Evolutionary conservation across 1,140 invertebrate genomes (phyloP), one percentile per base, ranked within the genome.

Genomic region (Colletes latitarsis): DNA sequence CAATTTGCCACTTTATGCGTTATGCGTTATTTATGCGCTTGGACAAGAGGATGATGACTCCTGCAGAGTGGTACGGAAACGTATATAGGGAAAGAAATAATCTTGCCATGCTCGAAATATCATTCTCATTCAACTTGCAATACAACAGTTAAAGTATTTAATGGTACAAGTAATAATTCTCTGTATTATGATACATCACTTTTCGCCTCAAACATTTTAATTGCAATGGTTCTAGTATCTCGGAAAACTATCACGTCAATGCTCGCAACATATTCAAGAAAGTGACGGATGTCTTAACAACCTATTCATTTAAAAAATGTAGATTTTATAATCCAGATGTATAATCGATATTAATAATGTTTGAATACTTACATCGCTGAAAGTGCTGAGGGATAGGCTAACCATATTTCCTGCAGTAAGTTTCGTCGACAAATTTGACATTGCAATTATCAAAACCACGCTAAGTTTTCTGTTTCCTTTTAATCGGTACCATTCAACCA

Each of bases 401-500:
- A 81, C 41, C 39, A 89, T 81, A 69, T 81, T 88, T 73, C 85
- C 88, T 52, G 87, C 88, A 0, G 87, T 88, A 39, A 89, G 78
- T 81, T 85, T 84, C 58, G 78, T 73, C 15, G 75, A 41, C 0
- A 62, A 80, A 74, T 85, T 86, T 19, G 88, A 85, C 78, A 89
- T 90, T 0, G 82, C 73, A 3, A 89, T 83, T 30, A 88, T 64
- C 46, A 89, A 55, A 55, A 90, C 81, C 6, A 88, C 58, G 10
- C 60, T 30, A 12, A 82, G 82, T 15, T 72, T 82, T 55, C 77
- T 83, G 12, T 57, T 87, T 41, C 63, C 52, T 6, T 57, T 58
- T 41, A 89, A 60, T 63, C 79, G 30, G 17, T 89, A 83, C 88
- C 88, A 89, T 4, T 89, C 78, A 41, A 84, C 87, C 81, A 82